Evolutionary conservation across 2,113 vertebrate species (phyloP).

Genomic region (Leptocoma aspasia): DNA sequence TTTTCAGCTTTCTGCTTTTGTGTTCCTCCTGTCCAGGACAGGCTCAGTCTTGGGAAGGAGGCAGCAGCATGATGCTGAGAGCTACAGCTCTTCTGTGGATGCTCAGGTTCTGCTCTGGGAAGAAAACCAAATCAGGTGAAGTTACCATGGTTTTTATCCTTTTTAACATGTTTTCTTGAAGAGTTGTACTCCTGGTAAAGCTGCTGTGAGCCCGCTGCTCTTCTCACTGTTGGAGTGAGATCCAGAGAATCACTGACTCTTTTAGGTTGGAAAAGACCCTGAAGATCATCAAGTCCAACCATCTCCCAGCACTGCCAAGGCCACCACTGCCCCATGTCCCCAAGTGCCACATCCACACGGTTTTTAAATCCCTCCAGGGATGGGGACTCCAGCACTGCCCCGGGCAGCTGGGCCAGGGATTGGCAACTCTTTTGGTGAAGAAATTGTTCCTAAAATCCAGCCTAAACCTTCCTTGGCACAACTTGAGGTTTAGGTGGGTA

Average conservation of each 20-base stretch:
- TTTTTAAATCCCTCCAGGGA: neutral
- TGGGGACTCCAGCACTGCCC: neutral
- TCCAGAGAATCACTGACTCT: neutral
- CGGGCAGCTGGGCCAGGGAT: neutral
- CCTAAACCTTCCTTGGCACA: neutral
- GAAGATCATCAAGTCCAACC: neutral
- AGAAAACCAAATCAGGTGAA: neutral
- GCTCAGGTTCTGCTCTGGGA: neutral
- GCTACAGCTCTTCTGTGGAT: neutral
- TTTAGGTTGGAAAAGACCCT: neutral
- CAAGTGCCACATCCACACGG: neutral
- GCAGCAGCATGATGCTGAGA: neutral
- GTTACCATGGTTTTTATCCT: neutral
- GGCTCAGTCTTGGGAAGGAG: neutral
- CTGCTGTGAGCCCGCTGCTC: neutral
- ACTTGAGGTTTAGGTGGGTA: neutral
- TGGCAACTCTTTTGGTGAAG: neutral
- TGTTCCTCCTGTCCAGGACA: neutral
- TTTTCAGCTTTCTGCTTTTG: neutral
- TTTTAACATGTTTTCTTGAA: neutral
- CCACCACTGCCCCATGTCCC: neutral
- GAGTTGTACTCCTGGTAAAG: neutral
- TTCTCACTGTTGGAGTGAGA: neutral
- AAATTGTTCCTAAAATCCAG: neutral
- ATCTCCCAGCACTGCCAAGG: neutral